These are phyloP conservation scores for Mythimna vitellina DNA, from an alignment of 2,888 invertebrate genomes.

Conservation along the genomic window DNA sequence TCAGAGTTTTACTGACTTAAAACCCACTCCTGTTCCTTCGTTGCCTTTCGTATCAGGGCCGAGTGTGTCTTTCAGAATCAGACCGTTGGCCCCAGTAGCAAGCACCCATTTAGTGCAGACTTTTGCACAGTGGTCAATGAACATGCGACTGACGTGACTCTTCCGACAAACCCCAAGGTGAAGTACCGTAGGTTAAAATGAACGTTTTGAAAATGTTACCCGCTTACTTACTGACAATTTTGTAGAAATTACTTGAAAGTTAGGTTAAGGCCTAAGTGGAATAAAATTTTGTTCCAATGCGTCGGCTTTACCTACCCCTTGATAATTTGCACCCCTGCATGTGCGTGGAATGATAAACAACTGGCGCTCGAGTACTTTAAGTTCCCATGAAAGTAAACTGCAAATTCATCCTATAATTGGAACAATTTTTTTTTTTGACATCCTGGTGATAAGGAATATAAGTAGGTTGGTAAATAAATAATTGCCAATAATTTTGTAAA, in stretches of 20 bases:
- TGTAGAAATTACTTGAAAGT: background rate
- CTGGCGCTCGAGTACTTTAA: background rate
- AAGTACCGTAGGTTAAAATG: no score
- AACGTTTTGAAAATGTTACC: no score
- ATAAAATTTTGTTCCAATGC: background rate
- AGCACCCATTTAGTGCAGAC: no score
- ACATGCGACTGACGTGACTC: no score
- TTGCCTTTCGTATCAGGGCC: no score
- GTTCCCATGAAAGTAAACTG: background rate
- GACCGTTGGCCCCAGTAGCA: no score
- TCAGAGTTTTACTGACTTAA: no score
- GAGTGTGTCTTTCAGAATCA: no score
- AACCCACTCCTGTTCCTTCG: no score
- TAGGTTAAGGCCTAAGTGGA: background rate
- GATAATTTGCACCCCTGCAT: background rate
- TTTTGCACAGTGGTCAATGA: no score
- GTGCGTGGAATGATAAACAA: constrained; percentile 8
- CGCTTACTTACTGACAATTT: background rate
- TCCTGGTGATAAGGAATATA: background rate
- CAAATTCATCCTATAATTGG: constrained; percentile 1
- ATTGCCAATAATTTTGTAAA: no score
- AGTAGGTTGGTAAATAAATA: background rate
- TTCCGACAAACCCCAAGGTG: no score
- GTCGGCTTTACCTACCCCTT: background rate
- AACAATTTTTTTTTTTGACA: background rate